Evolutionary conservation across 1,140 invertebrate genomes (phyloP).

Genomic region (Liolophura sinensis): DNA sequence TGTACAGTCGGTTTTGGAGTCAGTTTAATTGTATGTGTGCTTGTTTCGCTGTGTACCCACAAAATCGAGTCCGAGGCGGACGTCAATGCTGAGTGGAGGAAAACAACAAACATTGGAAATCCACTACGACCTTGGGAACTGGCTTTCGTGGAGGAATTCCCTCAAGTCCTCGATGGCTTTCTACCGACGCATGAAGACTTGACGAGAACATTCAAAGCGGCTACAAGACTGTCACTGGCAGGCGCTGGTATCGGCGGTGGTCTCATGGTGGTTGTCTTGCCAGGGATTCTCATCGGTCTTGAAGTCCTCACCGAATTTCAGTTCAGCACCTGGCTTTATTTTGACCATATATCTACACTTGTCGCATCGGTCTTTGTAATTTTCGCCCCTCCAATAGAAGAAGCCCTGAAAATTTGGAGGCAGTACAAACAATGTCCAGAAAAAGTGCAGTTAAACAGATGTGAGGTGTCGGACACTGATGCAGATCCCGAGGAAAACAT

Average conservation of each 20-base stretch:
- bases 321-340: conserved; percentile 14
- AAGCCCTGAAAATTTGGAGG: conserved; percentile 10
- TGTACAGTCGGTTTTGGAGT: conserved; percentile 24
- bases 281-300: conserved; percentile 10
- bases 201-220: conserved; percentile 13
- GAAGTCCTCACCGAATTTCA: conserved; percentile 11
- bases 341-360: conserved; percentile 12
- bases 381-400: conserved; percentile 14
- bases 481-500: too few species aligned
- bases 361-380: conserved; percentile 11
- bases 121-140: conserved; percentile 43
- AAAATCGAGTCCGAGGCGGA: conserved; percentile 16
- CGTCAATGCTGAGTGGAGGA: conserved; percentile 35
- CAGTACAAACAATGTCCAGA: conserved; percentile 6
- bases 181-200: conserved; percentile 10
- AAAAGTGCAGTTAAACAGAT: conserved; percentile 2
- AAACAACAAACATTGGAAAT: conserved; percentile 50
- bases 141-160: conserved; percentile 27
- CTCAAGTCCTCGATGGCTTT: conserved; percentile 7
- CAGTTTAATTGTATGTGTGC: conserved; percentile 28
- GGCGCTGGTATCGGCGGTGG: conserved; percentile 1
- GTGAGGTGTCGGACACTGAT: too few species aligned
- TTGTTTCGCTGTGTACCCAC: conserved; percentile 25
- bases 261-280: conserved; percentile 15
- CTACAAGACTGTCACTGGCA: conserved; percentile 2